Percentiles rank a stretch among this genome's conserved stretches.
phyloP scores from a whole-genome alignment of 2,888 invertebrate genomes.

The Mycogona germanica region DNA sequence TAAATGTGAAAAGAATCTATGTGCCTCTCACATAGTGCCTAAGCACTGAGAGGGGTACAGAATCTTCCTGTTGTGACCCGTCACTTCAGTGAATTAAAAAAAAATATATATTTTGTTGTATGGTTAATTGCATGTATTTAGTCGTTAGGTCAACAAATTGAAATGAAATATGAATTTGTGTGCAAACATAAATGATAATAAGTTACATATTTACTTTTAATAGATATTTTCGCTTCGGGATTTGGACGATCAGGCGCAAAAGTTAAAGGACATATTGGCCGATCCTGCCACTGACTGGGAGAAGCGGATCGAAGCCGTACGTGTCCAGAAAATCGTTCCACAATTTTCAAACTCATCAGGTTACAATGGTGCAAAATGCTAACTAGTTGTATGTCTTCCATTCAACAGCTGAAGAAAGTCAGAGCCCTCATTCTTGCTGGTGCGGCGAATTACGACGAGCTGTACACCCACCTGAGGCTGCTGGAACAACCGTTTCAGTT shows the following conservation, averaged over 20 bases:
- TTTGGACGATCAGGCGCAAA: constrained; percentile 64
- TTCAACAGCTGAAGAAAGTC: constrained; percentile 63
- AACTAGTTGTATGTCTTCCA: constrained; percentile 20
- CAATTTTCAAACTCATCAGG: background rate
- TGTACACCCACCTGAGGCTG: constrained; percentile 59
- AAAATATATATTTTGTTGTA: no score
- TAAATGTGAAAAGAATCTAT: no score
- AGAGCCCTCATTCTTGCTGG: constrained; percentile 71
- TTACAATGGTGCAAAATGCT: background rate
- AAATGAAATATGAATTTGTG: background rate
- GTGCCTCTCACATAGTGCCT: no score
- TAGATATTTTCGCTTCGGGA: constrained; percentile 68
- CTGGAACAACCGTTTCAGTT: constrained; percentile 68
- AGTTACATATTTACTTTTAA: constrained; percentile 1
- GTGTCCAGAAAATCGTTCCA: constrained; percentile 27
- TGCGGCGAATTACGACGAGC: constrained; percentile 58
- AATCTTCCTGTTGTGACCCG: no score
- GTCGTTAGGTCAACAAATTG: background rate
- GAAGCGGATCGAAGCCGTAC: constrained; percentile 78
- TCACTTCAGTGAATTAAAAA: no score
- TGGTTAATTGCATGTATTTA: no score
- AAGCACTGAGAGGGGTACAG: no score
- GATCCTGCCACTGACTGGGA: constrained; percentile 87
- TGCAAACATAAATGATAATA: background rate
- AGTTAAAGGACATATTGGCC: constrained; percentile 57